These are phyloP conservation scores for Hartigia nigra DNA, from an alignment of 2,888 invertebrate genomes.

Conservation along the genomic window DNA sequence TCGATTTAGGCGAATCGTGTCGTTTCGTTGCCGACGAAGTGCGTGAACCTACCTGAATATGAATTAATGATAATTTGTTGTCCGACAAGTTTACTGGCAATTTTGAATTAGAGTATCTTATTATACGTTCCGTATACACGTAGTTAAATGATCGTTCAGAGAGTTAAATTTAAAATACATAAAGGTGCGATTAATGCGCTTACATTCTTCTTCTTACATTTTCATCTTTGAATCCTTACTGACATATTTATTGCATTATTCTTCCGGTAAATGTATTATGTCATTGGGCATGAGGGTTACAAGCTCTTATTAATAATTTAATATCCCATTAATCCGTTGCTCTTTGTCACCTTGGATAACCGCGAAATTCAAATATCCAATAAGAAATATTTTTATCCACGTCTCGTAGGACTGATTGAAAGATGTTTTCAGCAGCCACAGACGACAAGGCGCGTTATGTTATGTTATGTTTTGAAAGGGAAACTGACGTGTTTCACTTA, in stretches of 20 bases:
- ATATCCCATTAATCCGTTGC: not conserved
- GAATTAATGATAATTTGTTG: not conserved
- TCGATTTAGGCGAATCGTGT: not conserved
- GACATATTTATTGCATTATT: not conserved
- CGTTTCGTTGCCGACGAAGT: not conserved
- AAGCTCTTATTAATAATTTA: not conserved
- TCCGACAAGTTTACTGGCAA: not conserved
- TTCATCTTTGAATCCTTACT: not conserved
- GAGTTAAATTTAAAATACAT: not conserved
- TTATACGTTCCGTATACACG: not conserved
- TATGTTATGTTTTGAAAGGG: not conserved
- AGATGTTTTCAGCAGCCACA: not conserved
- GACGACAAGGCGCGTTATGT: not conserved
- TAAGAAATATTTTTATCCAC: not conserved
- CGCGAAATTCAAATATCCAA: not conserved
- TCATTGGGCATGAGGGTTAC: not conserved
- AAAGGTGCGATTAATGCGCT: not conserved
- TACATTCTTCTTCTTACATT: not conserved
- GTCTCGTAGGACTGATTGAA: not conserved
- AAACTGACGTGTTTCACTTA: not conserved
- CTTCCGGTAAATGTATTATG: not conserved
- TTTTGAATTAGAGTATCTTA: not conserved
- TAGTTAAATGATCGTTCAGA: not conserved
- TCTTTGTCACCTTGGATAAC: not conserved
- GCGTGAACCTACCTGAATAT: slow-evolving; percentile 1